Conservation (phyloP, 2,888 invertebrate species). For the Iselma pallidipennis region DNA sequence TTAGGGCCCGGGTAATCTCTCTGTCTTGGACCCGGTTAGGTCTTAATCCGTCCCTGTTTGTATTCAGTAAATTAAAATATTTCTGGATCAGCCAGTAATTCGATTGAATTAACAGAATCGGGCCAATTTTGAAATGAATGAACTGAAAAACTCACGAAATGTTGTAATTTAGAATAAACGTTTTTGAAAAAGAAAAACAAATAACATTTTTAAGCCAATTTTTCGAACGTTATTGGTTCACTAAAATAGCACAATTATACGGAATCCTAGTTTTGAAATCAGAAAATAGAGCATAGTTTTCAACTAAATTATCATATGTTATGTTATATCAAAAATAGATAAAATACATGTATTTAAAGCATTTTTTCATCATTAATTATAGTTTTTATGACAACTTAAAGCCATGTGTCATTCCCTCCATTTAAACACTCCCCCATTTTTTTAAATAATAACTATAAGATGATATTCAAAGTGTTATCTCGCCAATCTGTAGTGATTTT, state of each 20-base stretch:
- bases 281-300: not conserved
- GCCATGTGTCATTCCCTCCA: not conserved
- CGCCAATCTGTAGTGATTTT: not conserved
- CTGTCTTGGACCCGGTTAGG: too few species aligned
- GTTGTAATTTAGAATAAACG: too few species aligned
- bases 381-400: not conserved
- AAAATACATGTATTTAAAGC: not conserved
- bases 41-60: too few species aligned
- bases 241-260: not conserved
- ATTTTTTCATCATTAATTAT: not conserved
- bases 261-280: not conserved
- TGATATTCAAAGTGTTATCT: too few species aligned
- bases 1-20: too few species aligned
- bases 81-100: too few species aligned
- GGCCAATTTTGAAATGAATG: too few species aligned
- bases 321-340: not conserved
- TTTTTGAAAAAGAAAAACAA: too few species aligned
- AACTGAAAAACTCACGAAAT: not conserved
- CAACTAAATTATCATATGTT: not conserved
- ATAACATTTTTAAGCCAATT: too few species aligned
- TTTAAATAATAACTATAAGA: too few species aligned
- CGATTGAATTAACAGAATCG: too few species aligned
- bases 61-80: too few species aligned
- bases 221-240: not conserved
- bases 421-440: not conserved